Conservation (phyloP, 2,888 invertebrate genomes). For the Cordilura impudica region DNA sequence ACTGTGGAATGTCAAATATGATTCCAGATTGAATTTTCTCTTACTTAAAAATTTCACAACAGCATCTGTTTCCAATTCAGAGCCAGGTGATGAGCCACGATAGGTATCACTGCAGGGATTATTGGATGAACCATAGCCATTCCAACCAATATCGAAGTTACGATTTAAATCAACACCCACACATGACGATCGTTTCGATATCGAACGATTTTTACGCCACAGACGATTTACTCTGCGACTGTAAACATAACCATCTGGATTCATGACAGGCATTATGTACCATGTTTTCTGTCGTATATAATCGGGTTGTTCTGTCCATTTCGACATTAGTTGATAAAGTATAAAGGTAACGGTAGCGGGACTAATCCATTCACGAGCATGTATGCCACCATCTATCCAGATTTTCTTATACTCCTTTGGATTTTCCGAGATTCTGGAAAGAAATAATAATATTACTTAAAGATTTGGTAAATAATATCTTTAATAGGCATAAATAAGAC, state of each 20-base stretch:
- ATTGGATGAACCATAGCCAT: conserved; percentile 81
- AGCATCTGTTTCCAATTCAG: conserved; percentile 90
- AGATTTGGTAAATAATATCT: too few species aligned
- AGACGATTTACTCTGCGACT: conserved; percentile 87
- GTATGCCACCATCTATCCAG: conserved; percentile 89
- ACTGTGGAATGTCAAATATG: conserved; percentile 88
- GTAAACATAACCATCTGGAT: conserved; percentile 93
- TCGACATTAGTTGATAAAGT: conserved; percentile 84
- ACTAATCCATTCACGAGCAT: conserved; percentile 94
- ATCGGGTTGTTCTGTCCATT: conserved; percentile 82
- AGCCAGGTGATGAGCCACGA: conserved; percentile 86
- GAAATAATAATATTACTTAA: neutral
- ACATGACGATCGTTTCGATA: conserved; percentile 78
- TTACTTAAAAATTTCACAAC: conserved; percentile 79
- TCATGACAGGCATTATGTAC: conserved; percentile 86
- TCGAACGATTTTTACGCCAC: conserved; percentile 88
- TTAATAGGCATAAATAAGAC: too few species aligned
- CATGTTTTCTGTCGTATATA: conserved; percentile 89
- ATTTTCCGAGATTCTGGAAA: conserved; percentile 82
- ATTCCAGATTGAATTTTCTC: conserved; percentile 80
- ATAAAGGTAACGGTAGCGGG: conserved; percentile 88
- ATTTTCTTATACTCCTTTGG: conserved; percentile 83
- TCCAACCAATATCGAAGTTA: conserved; percentile 93
- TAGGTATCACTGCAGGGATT: conserved; percentile 88
- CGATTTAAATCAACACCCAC: conserved; percentile 89